Evolutionary conservation across 2,797 vertebrate species (phyloP), one percentile per base, ranked within the genome.

Genomic region (Myotis daubentonii): DNA sequence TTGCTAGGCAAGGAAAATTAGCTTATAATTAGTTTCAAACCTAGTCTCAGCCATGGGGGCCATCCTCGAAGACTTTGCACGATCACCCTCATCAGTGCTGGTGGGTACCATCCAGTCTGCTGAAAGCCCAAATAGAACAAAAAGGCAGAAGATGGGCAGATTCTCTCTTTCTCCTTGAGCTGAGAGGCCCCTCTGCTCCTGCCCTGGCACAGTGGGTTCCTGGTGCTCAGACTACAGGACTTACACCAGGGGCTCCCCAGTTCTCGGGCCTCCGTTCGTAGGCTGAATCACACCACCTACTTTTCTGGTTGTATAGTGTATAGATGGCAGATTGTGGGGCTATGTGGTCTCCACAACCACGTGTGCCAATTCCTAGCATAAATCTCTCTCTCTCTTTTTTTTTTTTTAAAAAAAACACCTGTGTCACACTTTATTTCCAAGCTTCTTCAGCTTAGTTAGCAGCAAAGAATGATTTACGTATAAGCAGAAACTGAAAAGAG

Each of bases 11-110:
- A 83, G 81, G 25, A 38, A 87, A 89, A 81, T 75, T 57, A 9
- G 53, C 41, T 23, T 57, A 41, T 94, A 87, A 95, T 96, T 75
- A 53, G 65, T 60, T 92, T 79, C 36, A 87, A 87, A 65, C 13
- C 16, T 60, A 71, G 68, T 79, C 87, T 28, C 60, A 62, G 60
- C 25, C 5, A 62, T 62, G 60, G 60, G 28, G 25, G 60, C 60
- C 28, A 62, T 15, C 28, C 60, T 62, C 12, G 12, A 62, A 30
- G 60, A 62, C 60, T 1, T 62, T 62, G 60, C 28, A 62, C 2
- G 25, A 33, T 25, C 8, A 13, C 0, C 9, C 6, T 17, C 28
- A 3, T 38, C n/a, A 30, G 3, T 12, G 55, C 8, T 3, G 23
- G 41, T 17, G 33, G 23, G 12, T 6, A 53, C 44, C 38, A 38